phyloP scores from a whole-genome alignment of 2,113 vertebrate genomes.

The Brevimyrus niger region DNA sequence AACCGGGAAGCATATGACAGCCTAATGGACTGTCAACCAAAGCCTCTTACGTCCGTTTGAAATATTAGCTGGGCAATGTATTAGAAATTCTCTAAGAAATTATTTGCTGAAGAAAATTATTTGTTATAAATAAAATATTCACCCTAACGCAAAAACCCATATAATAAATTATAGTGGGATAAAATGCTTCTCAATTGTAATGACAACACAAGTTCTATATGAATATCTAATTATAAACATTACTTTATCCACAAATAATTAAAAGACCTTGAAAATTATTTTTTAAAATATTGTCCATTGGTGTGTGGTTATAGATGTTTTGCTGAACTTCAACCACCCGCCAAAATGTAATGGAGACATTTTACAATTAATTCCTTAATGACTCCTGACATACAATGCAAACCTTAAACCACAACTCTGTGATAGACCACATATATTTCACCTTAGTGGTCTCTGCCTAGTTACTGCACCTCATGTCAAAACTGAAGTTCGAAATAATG shows the following conservation, averaged over 20 bases:
- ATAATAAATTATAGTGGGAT: background rate
- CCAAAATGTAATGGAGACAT: background rate
- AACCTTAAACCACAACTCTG: background rate
- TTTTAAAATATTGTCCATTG: background rate
- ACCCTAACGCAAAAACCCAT: background rate
- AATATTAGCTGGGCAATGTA: background rate
- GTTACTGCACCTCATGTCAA: background rate
- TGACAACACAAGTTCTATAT: background rate
- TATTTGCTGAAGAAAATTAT: background rate
- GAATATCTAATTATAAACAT: background rate
- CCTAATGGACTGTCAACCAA: slow-evolving; percentile 5
- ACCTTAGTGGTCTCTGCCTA: background rate
- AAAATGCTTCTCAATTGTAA: background rate
- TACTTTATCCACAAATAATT: background rate
- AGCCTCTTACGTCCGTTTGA: background rate
- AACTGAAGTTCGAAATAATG: background rate
- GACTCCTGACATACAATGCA: background rate
- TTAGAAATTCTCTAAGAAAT: background rate
- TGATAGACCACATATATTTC: background rate
- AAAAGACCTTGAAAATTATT: background rate
- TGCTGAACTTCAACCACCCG: background rate
- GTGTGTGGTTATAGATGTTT: background rate
- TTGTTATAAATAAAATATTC: background rate
- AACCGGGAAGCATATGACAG: background rate
- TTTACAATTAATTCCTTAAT: background rate